phyloP scores from a whole-genome alignment of 1,140 invertebrate genomes.

The Leptopilina boulardi region DNA sequence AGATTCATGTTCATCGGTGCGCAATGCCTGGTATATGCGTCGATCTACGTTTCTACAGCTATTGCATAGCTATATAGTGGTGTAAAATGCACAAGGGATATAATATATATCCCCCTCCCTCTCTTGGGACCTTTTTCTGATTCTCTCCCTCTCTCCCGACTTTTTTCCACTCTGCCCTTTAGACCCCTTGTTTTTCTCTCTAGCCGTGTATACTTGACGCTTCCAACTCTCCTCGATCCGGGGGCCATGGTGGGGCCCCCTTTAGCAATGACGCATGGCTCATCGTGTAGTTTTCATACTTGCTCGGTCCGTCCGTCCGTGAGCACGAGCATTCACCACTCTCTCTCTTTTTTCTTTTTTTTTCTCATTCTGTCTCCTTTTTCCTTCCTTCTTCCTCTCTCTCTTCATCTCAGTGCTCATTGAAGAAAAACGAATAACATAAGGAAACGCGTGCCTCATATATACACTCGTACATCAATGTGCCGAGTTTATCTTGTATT shows the following conservation, averaged over 20 bases:
- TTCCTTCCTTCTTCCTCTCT: too few species aligned
- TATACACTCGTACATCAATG: constrained; percentile 16
- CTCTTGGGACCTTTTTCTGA: constrained; percentile 37
- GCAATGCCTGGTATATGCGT: background rate
- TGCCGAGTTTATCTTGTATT: constrained; percentile 15
- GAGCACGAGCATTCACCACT: constrained; percentile 48
- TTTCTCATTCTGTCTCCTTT: background rate
- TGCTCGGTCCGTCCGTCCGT: constrained; percentile 52
- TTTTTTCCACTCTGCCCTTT: background rate
- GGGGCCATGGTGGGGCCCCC: constrained; percentile 29
- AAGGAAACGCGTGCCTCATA: constrained; percentile 25
- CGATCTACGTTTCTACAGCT: background rate
- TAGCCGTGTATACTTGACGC: constrained; percentile 19
- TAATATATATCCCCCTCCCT: constrained; percentile 35
- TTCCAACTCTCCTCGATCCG: constrained; percentile 21
- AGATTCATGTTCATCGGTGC: constrained; percentile 26
- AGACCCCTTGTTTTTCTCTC: constrained; percentile 12
- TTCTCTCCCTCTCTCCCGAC: constrained; percentile 17
- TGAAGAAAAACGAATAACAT: constrained; percentile 16
- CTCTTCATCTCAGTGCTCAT: background rate
- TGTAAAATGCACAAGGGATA: constrained; percentile 34
- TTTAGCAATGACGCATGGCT: constrained; percentile 57
- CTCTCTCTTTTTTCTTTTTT: background rate
- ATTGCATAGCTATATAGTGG: background rate
- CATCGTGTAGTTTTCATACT: constrained; percentile 49